phyloP scores from a whole-genome alignment of 2,113 vertebrate genomes.

The Prietella phreatophila region DNA sequence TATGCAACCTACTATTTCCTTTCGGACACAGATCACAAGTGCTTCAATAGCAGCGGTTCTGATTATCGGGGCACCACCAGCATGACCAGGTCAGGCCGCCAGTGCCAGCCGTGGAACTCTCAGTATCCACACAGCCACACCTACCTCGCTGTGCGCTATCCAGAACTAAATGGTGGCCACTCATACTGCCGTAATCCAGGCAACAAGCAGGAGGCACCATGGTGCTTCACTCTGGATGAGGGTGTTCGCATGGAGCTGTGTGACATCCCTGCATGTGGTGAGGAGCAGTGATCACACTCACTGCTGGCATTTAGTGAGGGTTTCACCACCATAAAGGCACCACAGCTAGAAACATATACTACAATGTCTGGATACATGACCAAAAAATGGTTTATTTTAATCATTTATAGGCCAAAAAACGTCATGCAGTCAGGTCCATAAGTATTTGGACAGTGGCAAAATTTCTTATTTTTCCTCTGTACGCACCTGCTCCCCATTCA shows the following conservation, averaged over 20 bases:
- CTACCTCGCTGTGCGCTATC: conserved; percentile 84
- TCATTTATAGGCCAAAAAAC: not conserved
- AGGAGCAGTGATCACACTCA: conserved; percentile 45
- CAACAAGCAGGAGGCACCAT: conserved; percentile 90
- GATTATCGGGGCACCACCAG: conserved; percentile 94
- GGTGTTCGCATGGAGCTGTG: conserved; percentile 91
- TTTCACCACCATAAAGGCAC: not conserved
- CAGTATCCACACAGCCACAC: conserved; percentile 96
- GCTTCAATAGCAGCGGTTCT: conserved; percentile 87
- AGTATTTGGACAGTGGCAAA: too few relatives aligned
- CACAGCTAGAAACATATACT: not conserved
- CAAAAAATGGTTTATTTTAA: not conserved
- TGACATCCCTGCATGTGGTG: conserved; percentile 90
- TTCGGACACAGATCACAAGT: conserved; percentile 84
- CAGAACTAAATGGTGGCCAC: conserved; percentile 92
- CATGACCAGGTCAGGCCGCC: conserved; percentile 86
- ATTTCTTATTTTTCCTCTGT: too few relatives aligned
- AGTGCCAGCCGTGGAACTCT: conserved; percentile 98
- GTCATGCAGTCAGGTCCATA: not conserved
- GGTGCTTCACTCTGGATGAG: conserved; percentile 98
- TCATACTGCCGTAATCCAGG: conserved; percentile 98
- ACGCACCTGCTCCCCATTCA: too few relatives aligned
- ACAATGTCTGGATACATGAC: not conserved
- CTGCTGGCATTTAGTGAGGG: not conserved
- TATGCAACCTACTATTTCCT: not conserved